Evolutionary conservation across 1,140 invertebrate genomes (phyloP).

Genomic region (Prorops nasuta): DNA sequence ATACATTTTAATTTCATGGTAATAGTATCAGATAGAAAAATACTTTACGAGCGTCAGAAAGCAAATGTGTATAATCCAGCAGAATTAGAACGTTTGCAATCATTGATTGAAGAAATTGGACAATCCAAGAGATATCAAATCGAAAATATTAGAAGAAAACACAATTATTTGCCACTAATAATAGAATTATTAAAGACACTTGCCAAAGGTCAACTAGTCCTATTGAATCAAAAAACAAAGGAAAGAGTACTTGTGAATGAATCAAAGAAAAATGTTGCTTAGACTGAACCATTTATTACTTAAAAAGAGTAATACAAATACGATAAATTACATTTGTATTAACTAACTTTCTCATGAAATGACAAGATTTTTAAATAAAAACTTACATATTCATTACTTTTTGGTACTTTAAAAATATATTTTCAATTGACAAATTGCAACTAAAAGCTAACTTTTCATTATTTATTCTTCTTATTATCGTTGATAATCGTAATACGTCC

Average conservation of each 20-base stretch:
- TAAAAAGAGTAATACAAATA: no score
- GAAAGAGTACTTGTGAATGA: constrained; percentile 69
- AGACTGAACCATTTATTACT: constrained; percentile 16
- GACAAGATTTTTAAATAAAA: no score
- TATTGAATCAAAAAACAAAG: constrained; percentile 85
- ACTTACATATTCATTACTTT: no score
- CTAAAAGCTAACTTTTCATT: no score
- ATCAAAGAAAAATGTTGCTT: constrained; percentile 52
- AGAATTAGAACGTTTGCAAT: constrained; percentile 74
- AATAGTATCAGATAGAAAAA: constrained; percentile 87
- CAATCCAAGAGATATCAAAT: constrained; percentile 82
- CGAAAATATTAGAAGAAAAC: constrained; percentile 91
- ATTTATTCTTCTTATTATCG: constrained; percentile 3
- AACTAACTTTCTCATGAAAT: no score
- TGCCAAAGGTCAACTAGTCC: constrained; percentile 86
- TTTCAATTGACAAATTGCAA: no score
- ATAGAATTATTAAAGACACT: constrained; percentile 93
- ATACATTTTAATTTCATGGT: constrained; percentile 99
- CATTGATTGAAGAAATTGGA: constrained; percentile 81
- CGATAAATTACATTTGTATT: no score
- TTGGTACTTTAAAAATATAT: no score
- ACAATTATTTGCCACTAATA: constrained; percentile 98
- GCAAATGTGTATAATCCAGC: constrained; percentile 68
- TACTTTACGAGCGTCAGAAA: constrained; percentile 80
- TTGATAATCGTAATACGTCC: constrained; percentile 9